Conservation (phyloP, 1,140 invertebrate species). For the Drosophila guanche region DNA sequence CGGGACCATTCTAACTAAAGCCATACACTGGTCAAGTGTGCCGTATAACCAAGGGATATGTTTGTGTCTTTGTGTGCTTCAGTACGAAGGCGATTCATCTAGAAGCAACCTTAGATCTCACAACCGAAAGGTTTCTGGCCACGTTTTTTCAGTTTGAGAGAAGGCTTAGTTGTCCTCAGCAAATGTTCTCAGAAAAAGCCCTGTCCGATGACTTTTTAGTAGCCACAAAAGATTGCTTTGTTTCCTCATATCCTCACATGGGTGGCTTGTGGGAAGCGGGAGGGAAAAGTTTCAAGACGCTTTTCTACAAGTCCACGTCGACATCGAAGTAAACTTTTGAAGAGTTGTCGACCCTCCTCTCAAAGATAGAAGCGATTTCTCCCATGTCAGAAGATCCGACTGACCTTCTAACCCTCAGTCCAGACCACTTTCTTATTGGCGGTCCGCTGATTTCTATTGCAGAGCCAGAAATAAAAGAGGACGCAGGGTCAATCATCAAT, state of each 20-base stretch:
- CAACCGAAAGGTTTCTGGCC: slow-evolving; percentile 69
- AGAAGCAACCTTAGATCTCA: slow-evolving; percentile 77
- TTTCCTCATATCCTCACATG: slow-evolving; percentile 55
- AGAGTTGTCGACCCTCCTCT: background rate
- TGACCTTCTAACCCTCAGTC: no score
- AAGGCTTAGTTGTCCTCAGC: no score
- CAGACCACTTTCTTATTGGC: no score
- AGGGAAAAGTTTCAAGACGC: slow-evolving; percentile 28
- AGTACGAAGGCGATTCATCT: slow-evolving; percentile 77
- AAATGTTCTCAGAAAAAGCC: background rate
- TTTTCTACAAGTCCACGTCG: slow-evolving; percentile 56
- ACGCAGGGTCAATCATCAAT: no score
- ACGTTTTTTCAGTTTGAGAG: slow-evolving; percentile 5
- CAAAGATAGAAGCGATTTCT: no score
- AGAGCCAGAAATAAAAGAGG: no score
- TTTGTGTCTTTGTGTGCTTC: slow-evolving; percentile 67
- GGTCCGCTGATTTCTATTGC: no score
- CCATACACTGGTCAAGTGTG: slow-evolving; percentile 29
- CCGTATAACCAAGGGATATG: slow-evolving; percentile 55
- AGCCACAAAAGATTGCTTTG: no score
- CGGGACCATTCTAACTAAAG: slow-evolving; percentile 71
- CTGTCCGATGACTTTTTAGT: background rate
- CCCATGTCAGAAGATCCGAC: no score
- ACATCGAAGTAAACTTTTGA: no score
- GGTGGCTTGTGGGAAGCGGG: slow-evolving; percentile 73